Evolutionary conservation across 2,888 invertebrate genomes (phyloP), one percentile per base, ranked within the genome.

Genomic region (Andricus quercusramuli): DNA sequence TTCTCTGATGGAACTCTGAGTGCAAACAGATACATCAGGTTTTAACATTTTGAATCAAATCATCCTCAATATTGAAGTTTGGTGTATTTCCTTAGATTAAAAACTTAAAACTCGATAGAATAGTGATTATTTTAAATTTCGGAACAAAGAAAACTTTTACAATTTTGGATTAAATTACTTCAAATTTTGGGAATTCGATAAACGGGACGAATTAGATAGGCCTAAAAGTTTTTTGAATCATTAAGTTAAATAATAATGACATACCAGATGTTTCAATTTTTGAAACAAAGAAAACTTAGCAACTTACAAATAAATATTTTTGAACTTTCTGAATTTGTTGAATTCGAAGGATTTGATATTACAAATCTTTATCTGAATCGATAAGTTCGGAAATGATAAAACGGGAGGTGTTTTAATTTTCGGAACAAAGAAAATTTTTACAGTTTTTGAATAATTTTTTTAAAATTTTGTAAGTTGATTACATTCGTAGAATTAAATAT

Each of bases 1-100:
- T 9, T 0, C 29, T 29, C 51, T 74, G 51, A 70, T 51, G 17
- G 32, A 74, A 56, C 32, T 74, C 32, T 8, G 13, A 56, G n/a
- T 56, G 74, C 74, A 74, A 74, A 74, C 70, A 70, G 20, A 70
- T 70, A 29, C n/a, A 56, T 56, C n/a, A 56, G n/a, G 13, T 37
- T 74, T 74, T 4, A 51, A 51, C 11, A 25, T 20, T 74, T 32
- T 56, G 8, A 51, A 56, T n/a, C 3, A 9, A 56, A 56, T 56
- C 3, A 56, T n/a, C 3, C 5, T 9, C 9, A n/a, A n/a, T n/a
- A 56, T 56, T 9, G 9, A n/a, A 9, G n/a, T 9, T n/a, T 9
- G n/a, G 3, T 20, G n/a, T n/a, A 20, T n/a, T 9, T 56, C 17
- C 5, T 11, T 17, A 47, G 5, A 47, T 17, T 17, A 5, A 17